These are phyloP conservation scores for Tachystola acroxantha DNA, from an alignment of 2,888 invertebrate genomes.

Conservation along the genomic window DNA sequence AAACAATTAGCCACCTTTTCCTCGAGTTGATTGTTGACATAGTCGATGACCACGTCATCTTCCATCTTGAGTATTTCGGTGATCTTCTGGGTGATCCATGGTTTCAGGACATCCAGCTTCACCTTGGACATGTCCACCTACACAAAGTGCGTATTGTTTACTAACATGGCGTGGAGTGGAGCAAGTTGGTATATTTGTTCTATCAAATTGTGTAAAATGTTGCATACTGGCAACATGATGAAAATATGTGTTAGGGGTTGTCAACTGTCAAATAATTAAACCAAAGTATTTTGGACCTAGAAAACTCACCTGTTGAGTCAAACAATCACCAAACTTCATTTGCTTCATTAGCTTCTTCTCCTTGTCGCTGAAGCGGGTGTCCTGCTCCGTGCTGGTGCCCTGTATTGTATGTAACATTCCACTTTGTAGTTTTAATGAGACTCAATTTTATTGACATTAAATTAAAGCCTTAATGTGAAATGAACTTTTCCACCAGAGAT, in stretches of 20 bases:
- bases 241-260: no score
- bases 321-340: constrained; percentile 97
- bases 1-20: constrained; percentile 84
- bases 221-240: no score
- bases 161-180: no score
- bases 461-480: no score
- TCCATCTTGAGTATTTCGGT: constrained; percentile 98
- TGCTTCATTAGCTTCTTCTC: constrained; percentile 99
- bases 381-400: constrained; percentile 99
- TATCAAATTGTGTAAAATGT: no score
- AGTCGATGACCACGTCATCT: constrained; percentile 99
- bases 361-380: constrained; percentile 99
- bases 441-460: no score
- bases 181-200: no score
- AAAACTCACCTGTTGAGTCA: constrained; percentile 94
- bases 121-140: constrained; percentile 98
- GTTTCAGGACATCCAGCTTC: constrained; percentile 97
- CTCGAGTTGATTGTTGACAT: constrained; percentile 98
- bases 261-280: no score
- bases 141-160: neutral
- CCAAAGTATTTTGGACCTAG: no score
- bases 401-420: constrained; percentile 39
- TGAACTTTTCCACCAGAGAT: no score
- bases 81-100: constrained; percentile 98
- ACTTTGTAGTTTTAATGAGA: no score